These are phyloP conservation scores for Luscinia megarhynchos DNA, from an alignment of 2,797 vertebrate species.

Conservation along the genomic window DNA sequence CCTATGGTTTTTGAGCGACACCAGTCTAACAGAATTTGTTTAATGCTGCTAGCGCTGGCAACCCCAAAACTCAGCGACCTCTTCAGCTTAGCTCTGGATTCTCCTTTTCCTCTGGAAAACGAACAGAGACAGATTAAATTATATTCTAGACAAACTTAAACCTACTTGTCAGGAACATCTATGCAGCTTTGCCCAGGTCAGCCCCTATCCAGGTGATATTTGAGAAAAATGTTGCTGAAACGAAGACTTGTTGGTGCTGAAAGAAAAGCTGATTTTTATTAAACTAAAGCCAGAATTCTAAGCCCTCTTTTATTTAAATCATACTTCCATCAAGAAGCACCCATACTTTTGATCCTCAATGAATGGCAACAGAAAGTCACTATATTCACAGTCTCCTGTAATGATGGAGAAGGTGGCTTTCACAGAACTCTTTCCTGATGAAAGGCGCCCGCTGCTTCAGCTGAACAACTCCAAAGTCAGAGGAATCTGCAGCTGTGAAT, in stretches of 20 bases:
- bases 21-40: conserved; percentile 94
- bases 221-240: background rate
- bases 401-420: background rate
- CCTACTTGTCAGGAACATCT: background rate
- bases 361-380: background rate
- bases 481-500: background rate
- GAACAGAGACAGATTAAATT: conserved; percentile 25
- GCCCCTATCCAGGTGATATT: background rate
- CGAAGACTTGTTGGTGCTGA: background rate
- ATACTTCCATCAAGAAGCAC: background rate
- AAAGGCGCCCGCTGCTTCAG: background rate
- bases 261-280: background rate
- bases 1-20: conserved; percentile 95
- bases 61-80: conserved; percentile 91
- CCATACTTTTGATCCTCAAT: background rate
- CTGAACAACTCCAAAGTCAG: background rate
- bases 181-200: background rate
- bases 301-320: background rate
- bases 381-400: background rate
- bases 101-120: conserved; percentile 78
- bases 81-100: conserved; percentile 88
- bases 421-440: background rate
- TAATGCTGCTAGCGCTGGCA: conserved; percentile 92
- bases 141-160: background rate
- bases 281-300: background rate